Base-by-base conservation (phyloP, 1,140 invertebrate species). In the Aphaenogaster ashmeadi region DNA sequence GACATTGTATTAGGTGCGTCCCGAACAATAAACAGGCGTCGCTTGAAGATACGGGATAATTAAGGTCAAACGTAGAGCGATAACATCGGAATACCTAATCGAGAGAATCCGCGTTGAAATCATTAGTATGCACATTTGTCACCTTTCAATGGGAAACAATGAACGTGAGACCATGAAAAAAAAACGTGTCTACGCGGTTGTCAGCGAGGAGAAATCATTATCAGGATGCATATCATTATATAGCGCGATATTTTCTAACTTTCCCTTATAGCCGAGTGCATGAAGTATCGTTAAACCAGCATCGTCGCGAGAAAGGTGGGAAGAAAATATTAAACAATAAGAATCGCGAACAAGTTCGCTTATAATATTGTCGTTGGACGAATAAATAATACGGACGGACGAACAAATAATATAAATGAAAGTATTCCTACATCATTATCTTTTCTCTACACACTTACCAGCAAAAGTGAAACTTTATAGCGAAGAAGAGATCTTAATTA, bases 41-140 rank as follows among this genome's bases (percentile, higher is more conserved):
- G 33, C 15, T 52, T 75, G 62, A 75, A 88, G n/a, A 75, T 88
- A 47, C 71, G 54, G 47, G 66, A 69, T 88, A 50, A 58, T 71
- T 72, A 88, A 88, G 69, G 69, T 69, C 62, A 52, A 13, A 50
- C 18, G 36, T 47, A 33, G 15, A 89, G 33, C 69, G 47, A 75
- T 75, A 75, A 41, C 47, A 56, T 77, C 52, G 18, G 78, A 88
- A 89, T 89, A 89, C 36, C n/a, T 47, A 88, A 88, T 88, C 52
- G 36, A 88, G 80, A 50, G 72, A 88, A 83, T 84, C 71, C 36
- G 33, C 27, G 33, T 75, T 36, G 21, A 84, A 47, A 13, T 52
- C 38, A 75, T 89, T 89, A 75, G 60, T n/a, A 88, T 88, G 77
- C 62, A 52, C 38, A 47, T 56, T 69, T 50, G 54, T 47, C 41